Evolutionary conservation across 2,888 invertebrate genomes (phyloP), one percentile per base, ranked within the genome.

Genomic region (Volucella zonaria): DNA sequence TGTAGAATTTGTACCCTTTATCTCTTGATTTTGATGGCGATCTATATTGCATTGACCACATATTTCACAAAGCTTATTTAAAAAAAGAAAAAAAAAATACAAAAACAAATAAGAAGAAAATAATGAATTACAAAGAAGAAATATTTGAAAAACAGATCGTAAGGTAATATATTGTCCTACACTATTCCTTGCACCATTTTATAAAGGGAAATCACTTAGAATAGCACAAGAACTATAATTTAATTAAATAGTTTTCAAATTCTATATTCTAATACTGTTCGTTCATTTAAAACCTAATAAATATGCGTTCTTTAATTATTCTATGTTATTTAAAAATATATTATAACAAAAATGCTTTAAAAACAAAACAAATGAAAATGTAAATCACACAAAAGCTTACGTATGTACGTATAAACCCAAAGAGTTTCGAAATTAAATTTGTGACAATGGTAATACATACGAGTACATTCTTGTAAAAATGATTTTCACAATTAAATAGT

Each of bases 181-280:
- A 56, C 56, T 47, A 47, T 15, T 67, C 75, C 31, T 59, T 42
- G 42, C 51, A 59, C 3, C 58, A 45, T 23, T 10, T 31, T 31
- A 31, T 6, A 6, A 14, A 18, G 15, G 14, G 12, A 40, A 49
- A 51, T 74, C 47, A 66, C 42, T 38, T 47, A 56, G 40, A 31
- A 12, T 40, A 56, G 56, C 67, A 74, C 42, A 56, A 40, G 12
- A 66, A 58, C 43, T 66, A 8, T 12, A 31, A 8, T 66, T 43
- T 14, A 42, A 23, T 61, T 40, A 14, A 56, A 42, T 74, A 56
- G 43, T 58, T 49, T 43, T 52, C 59, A 76, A 78, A 62, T 70
- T 58, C 77, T 58, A 78, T 31, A 78, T 64, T 64, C 78, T 78
- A 78, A 78, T 78, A 78, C 78, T 78, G 78, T 71, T 78, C 56